Percentiles rank a stretch among this genome's conserved stretches.
Conservation (phyloP, 37 sponge, comb jelly and placozoan genomes). For the Petrosia ficiformis region DNA sequence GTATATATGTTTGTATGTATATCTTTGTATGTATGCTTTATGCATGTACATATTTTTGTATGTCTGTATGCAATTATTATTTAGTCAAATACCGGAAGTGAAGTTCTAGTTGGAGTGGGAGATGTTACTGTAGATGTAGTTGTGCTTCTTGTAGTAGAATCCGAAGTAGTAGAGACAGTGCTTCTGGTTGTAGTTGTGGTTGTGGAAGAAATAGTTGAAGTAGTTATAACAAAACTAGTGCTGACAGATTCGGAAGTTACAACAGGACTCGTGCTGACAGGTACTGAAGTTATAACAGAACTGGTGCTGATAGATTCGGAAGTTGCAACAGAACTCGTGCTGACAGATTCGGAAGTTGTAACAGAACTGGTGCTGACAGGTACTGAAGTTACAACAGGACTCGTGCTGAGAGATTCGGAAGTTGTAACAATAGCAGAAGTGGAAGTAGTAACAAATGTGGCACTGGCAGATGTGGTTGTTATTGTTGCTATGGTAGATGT, state of each 20-base stretch:
- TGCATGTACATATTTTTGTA: too few relatives aligned
- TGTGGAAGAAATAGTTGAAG: too few relatives aligned
- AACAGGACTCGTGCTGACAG: neutral
- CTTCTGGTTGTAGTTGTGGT: neutral
- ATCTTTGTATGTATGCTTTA: too few relatives aligned
- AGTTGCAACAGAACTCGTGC: neutral
- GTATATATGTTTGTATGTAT: too few relatives aligned
- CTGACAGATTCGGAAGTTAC: neutral
- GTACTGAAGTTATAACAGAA: neutral
- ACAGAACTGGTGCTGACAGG: neutral
- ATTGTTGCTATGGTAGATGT: neutral
- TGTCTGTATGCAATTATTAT: too few relatives aligned
- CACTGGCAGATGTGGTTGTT: neutral
- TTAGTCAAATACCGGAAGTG: neutral
- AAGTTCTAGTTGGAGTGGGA: neutral
- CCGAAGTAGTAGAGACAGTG: neutral
- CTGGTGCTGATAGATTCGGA: neutral
- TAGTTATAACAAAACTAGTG: neutral
- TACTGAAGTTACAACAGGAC: neutral
- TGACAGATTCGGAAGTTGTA: neutral
- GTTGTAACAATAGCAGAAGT: neutral
- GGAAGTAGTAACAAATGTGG: neutral
- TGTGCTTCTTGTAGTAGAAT: neutral
- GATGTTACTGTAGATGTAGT: neutral
- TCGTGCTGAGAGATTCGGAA: neutral